A percentile compares a stretch with the other conserved stretches of the same genome.
Conservation (phyloP, 2,113 vertebrate genomes). For the Ramphastos sulfuratus region DNA sequence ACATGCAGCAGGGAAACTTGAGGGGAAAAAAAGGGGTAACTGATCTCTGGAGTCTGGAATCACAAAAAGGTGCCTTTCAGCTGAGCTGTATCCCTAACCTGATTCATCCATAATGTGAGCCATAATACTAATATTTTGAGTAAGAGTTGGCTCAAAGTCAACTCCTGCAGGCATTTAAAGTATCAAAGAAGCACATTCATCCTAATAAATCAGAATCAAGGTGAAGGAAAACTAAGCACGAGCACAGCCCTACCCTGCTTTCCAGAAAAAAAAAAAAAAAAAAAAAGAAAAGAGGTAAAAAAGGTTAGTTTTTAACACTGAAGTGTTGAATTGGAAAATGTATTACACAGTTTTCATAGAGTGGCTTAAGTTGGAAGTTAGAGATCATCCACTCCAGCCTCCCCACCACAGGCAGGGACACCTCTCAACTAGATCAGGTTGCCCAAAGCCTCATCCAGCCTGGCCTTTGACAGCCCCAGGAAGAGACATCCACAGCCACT, state of each 20-base stretch:
- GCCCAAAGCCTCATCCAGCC: too few relatives aligned
- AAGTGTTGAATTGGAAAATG: neutral
- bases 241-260: neutral
- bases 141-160: neutral
- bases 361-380: too few relatives aligned
- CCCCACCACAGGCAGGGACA: too few relatives aligned
- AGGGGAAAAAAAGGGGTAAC: neutral
- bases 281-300: neutral
- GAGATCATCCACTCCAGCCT: too few relatives aligned
- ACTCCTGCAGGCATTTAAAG: neutral
- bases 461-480: too few relatives aligned
- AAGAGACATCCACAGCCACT: too few relatives aligned
- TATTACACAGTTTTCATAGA: neutral
- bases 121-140: neutral
- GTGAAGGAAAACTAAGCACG: neutral
- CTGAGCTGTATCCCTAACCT: neutral
- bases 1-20: neutral
- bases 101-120: neutral
- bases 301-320: neutral
- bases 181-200: neutral
- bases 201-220: neutral
- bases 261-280: neutral
- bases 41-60: neutral
- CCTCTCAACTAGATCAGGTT: too few relatives aligned
- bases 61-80: neutral